A percentile compares a stretch with the other conserved stretches of the same genome.
phyloP scores from a whole-genome alignment of 2,797 vertebrate genomes.

The Neosilurus mollespiculum region DNA sequence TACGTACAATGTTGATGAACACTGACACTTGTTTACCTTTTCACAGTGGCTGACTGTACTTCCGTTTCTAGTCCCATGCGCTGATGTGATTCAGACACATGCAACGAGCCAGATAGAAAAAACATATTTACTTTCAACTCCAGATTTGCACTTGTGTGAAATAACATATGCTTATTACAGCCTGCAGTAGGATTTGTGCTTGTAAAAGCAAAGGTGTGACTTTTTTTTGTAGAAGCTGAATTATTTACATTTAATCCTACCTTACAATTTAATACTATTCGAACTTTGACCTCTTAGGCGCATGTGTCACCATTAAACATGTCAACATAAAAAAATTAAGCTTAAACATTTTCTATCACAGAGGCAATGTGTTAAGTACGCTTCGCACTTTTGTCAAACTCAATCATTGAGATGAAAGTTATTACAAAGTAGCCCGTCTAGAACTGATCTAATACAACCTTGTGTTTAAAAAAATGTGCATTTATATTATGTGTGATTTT shows the following conservation, averaged over 20 bases:
- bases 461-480: background rate
- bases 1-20: background rate
- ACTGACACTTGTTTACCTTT: background rate
- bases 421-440: background rate
- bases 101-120: background rate
- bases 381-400: constrained; percentile 10
- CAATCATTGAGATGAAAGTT: background rate
- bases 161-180: background rate
- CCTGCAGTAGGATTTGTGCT: background rate
- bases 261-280: background rate
- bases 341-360: background rate
- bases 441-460: background rate
- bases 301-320: background rate
- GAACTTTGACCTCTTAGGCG: background rate
- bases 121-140: background rate
- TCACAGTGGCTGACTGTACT: background rate
- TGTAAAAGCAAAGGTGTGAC: background rate
- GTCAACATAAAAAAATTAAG: background rate
- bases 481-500: constrained; percentile 13
- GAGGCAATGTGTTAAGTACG: constrained; percentile 1
- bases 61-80: background rate
- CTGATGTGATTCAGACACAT: background rate
- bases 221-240: no score
- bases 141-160: background rate
- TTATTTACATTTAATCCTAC: background rate